A percentile compares a stretch with the other conserved stretches of the same genome.
These are phyloP conservation scores for Ictalurus furcatus DNA, from an alignment of 2,113 vertebrate species.

Conservation along the genomic window DNA sequence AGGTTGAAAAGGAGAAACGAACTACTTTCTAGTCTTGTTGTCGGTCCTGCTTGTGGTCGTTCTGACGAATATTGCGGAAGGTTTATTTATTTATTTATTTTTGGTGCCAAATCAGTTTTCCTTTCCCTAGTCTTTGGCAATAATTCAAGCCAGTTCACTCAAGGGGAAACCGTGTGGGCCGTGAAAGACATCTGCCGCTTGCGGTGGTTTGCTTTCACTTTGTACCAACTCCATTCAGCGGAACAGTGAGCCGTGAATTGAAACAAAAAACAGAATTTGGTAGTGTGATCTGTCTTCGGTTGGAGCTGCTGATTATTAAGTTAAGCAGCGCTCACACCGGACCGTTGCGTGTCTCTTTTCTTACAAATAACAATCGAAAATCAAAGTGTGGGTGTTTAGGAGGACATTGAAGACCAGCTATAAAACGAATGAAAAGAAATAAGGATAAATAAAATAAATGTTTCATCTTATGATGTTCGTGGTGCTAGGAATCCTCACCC, in stretches of 20 bases:
- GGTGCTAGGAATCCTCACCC: background rate
- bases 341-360: background rate
- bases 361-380: background rate
- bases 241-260: background rate
- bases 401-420: background rate
- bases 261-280: background rate
- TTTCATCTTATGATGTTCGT: background rate
- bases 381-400: background rate
- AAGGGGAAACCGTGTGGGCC: background rate
- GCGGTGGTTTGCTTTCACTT: background rate
- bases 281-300: background rate
- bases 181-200: background rate
- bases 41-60: background rate
- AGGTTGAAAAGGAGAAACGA: background rate
- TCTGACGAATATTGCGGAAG: background rate
- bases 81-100: background rate
- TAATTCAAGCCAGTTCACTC: background rate
- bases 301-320: background rate
- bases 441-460: background rate
- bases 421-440: background rate
- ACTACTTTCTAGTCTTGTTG: background rate
- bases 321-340: background rate
- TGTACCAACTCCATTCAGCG: background rate
- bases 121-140: background rate
- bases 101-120: background rate